phyloP scores from a whole-genome alignment of 2,113 vertebrate species.

The Clarias macrocephalus region DNA sequence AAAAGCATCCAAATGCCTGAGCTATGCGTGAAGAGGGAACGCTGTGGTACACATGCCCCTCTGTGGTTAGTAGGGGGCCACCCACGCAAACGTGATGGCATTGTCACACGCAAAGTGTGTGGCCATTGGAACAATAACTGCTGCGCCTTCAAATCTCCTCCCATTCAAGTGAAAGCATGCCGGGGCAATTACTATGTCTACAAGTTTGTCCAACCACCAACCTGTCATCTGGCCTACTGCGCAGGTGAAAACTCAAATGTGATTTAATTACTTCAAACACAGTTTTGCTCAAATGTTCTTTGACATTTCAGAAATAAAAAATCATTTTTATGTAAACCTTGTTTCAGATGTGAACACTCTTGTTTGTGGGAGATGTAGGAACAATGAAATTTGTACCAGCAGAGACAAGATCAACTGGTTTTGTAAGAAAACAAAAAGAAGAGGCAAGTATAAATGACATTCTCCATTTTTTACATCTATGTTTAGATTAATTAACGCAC shows the following conservation, averaged over 20 bases:
- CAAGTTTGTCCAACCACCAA: constrained; percentile 41
- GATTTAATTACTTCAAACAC: not conserved
- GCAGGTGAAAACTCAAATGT: constrained; percentile 39
- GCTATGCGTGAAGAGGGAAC: constrained; percentile 52
- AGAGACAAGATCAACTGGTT: constrained; percentile 61
- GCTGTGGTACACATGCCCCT: constrained; percentile 56
- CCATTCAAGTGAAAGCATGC: constrained; percentile 64
- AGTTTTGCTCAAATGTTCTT: not conserved
- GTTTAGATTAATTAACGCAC: not conserved
- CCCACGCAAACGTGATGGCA: constrained; percentile 47
- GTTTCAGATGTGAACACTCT: constrained; percentile 62
- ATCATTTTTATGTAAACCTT: not conserved
- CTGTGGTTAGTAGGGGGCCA: constrained; percentile 60
- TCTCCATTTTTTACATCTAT: not conserved
- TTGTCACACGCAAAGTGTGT: constrained; percentile 55
- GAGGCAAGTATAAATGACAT: constrained; percentile 32
- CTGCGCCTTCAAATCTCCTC: constrained; percentile 53
- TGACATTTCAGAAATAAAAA: not conserved
- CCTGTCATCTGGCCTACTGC: constrained; percentile 55
- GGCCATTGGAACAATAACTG: constrained; percentile 59
- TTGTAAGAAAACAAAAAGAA: constrained; percentile 46
- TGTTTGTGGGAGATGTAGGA: constrained; percentile 57
- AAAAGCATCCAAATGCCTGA: constrained; percentile 63
- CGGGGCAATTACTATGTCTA: constrained; percentile 55
- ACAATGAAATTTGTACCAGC: constrained; percentile 57